Evolutionary conservation across 2,113 vertebrate genomes (phyloP).

Genomic region (Hyaena hyaena): DNA sequence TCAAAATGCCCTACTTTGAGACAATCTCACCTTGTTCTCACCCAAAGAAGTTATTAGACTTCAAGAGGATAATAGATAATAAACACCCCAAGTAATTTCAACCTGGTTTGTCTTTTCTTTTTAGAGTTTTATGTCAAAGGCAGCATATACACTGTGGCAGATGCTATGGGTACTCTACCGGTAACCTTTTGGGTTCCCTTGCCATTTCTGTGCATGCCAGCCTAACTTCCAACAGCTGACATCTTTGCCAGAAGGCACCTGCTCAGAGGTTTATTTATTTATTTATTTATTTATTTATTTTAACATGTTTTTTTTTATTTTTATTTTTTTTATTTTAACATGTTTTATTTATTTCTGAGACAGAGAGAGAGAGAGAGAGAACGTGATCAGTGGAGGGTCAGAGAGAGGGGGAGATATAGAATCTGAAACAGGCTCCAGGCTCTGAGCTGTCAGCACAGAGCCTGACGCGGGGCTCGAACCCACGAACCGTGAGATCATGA

Average conservation of each 20-base stretch:
- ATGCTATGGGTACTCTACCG: accelerated
- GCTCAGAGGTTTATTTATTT: neutral
- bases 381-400: no score
- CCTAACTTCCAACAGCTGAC: neutral
- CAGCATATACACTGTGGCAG: accelerated
- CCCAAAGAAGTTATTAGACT: neutral
- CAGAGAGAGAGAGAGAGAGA: no score
- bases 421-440: no score
- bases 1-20: neutral
- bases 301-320: no score
- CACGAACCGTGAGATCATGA: no score
- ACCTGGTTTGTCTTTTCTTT: neutral
- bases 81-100: neutral
- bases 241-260: neutral
- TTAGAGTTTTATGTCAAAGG: neutral
- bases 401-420: no score
- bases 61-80: neutral
- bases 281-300: no score
- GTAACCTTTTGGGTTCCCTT: neutral
- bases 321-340: no score
- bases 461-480: no score
- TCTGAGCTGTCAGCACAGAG: no score
- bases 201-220: neutral
- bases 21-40: neutral
- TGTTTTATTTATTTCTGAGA: no score